Evolutionary conservation across 2,888 invertebrate genomes (phyloP).

Genomic region (Nysson spinosus): DNA sequence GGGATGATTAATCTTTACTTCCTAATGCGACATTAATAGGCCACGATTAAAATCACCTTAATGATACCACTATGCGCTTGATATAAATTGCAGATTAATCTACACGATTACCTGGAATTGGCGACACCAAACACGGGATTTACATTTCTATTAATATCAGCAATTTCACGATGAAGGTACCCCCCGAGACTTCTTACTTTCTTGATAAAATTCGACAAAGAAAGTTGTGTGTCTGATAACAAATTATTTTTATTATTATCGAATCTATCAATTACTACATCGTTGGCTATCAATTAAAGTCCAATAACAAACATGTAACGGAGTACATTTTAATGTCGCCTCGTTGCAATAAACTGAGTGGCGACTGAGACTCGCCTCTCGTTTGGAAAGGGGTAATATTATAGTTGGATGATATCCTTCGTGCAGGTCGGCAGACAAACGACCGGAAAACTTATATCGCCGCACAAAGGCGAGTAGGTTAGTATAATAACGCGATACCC

Average conservation of each 20-base stretch:
- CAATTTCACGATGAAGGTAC: not conserved
- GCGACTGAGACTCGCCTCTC: too few relatives aligned
- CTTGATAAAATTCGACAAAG: too few relatives aligned
- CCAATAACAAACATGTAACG: too few relatives aligned
- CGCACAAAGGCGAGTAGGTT: slow-evolving; percentile 64
- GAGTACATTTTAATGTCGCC: too few relatives aligned
- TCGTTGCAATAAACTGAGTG: too few relatives aligned
- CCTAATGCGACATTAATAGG: slow-evolving; percentile 60
- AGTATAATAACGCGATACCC: slow-evolving; percentile 69
- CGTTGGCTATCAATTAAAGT: too few relatives aligned
- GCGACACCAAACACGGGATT: slow-evolving; percentile 26
- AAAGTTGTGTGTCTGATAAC: too few relatives aligned
- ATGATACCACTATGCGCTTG: slow-evolving; percentile 39
- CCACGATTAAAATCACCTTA: slow-evolving; percentile 52
- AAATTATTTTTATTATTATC: too few relatives aligned
- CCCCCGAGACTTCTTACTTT: too few relatives aligned
- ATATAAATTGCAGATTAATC: slow-evolving; percentile 39
- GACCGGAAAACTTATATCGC: slow-evolving; percentile 64
- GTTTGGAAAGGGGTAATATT: too few relatives aligned
- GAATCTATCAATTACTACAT: too few relatives aligned
- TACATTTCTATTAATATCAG: slow-evolving; percentile 4
- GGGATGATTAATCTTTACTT: slow-evolving; percentile 45
- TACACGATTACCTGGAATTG: slow-evolving; percentile 40
- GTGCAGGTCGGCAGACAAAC: slow-evolving; percentile 25
- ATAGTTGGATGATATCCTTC: slow-evolving; percentile 7